Conservation (phyloP, 2,797 vertebrate species). For the Pampus argenteus region DNA sequence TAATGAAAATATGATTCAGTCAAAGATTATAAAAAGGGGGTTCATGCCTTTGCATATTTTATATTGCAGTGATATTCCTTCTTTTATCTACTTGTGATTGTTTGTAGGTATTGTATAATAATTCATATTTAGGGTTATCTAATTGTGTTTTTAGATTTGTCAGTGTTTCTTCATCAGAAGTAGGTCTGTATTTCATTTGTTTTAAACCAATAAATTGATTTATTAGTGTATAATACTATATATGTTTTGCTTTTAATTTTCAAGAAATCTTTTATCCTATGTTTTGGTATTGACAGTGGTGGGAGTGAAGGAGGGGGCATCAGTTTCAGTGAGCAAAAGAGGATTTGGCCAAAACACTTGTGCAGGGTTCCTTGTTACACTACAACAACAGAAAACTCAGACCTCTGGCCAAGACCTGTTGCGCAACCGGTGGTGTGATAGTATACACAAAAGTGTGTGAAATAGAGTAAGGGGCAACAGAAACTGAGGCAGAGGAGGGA, state of each 20-base stretch:
- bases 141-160: too few species aligned
- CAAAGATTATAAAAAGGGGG: background rate
- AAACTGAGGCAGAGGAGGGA: constrained; percentile 19
- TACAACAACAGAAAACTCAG: constrained; percentile 72
- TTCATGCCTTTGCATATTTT: background rate
- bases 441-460: constrained; percentile 60
- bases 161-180: too few species aligned
- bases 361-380: constrained; percentile 71
- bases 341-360: constrained; percentile 62
- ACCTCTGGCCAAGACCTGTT: constrained; percentile 76
- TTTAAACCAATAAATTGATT: too few species aligned
- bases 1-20: background rate
- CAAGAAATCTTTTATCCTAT: too few species aligned
- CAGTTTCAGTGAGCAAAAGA: constrained; percentile 34
- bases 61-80: too few species aligned
- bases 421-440: constrained; percentile 75
- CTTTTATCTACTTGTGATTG: too few species aligned
- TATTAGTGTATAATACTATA: too few species aligned
- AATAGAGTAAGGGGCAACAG: constrained; percentile 52
- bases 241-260: too few species aligned
- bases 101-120: too few species aligned
- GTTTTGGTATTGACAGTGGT: constrained; percentile 26
- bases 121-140: too few species aligned
- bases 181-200: too few species aligned
- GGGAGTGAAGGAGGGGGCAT: constrained; percentile 16